phyloP scores from a whole-genome alignment of 2,888 invertebrate species.

The Drosophila anomelani region DNA sequence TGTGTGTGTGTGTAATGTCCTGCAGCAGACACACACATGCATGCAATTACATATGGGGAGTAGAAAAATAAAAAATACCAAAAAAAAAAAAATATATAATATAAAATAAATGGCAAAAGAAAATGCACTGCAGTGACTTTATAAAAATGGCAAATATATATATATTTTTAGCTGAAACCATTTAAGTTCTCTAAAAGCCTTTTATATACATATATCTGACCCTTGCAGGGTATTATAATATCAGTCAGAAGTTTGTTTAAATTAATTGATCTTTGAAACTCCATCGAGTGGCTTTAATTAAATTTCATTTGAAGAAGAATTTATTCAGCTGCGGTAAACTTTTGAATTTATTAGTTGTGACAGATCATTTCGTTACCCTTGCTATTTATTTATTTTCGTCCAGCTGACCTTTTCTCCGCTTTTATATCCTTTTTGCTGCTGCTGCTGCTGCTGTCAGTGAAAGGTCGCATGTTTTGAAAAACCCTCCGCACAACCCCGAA shows the following conservation, averaged over 20 bases:
- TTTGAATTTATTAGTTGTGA: conserved; percentile 16
- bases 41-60: conserved; percentile 11
- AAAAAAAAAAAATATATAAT: neutral
- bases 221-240: no score
- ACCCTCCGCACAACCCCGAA: neutral
- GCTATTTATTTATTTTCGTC: conserved; percentile 30
- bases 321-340: neutral
- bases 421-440: neutral
- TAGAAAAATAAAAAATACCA: neutral
- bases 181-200: conserved; percentile 27
- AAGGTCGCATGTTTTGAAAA: conserved; percentile 20
- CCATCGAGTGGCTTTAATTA: neutral
- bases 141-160: conserved; percentile 30
- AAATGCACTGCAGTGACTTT: conserved; percentile 40
- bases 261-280: neutral
- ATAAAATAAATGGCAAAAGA: conserved; percentile 22
- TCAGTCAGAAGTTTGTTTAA: neutral
- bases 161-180: neutral
- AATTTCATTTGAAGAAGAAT: neutral
- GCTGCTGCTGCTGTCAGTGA: conserved; percentile 2
- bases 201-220: no score
- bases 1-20: conserved; percentile 62
- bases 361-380: conserved; percentile 3
- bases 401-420: conserved; percentile 20
- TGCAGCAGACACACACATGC: conserved; percentile 47